Evolutionary conservation across 2,797 vertebrate species (phyloP), one percentile per base, ranked within the genome.

Genomic region (Ceryle rudis): DNA sequence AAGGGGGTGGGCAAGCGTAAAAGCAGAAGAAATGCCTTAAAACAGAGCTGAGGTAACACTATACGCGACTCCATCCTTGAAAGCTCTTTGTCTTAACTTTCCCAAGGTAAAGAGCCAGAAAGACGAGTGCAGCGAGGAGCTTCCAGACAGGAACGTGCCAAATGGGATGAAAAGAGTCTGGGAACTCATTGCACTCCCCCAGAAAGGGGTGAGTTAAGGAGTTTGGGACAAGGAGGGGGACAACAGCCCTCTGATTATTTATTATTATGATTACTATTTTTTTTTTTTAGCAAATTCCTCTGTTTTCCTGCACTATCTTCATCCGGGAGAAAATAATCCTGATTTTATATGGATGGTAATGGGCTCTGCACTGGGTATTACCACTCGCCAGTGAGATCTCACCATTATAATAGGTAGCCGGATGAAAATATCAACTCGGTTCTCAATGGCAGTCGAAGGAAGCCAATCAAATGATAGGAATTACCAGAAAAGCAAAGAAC

Each of bases 1-100:
- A 73, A 93, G 74, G 79, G 70, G 49, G 64, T 72, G 82, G 37
- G 52, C 0, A 2, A 94, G 81, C 0, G 0, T 66, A 69, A 95
- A 92, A 95, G 81, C 81, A 72, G 47, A 31, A 91, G 72, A 90
- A 95, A 70, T 42, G 88, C 49, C 86, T 93, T 92, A 87, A 95
- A 95, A 82, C 29, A n/a, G 67, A 0, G 0, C 58, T 61, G 33
- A 60, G 49, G 94, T 92, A 94, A 93, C 57, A 9, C 31, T 86
- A 64, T 54, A 64, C 5, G 5, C 0, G 0, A 18, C 37, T 72
- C 22, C 77, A 88, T 81, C 69, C 77, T 75, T 73, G 69, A 77
- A 78, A 93, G 65, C 42, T 49, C 47, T 79, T 65, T 87, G 58
- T 14, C 28, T 89, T 55, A 49, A 37, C 61, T 92, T 64, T 28